A percentile compares a stretch with the other conserved stretches of the same genome.
Conservation (phyloP, 2,113 vertebrate genomes). For the Canis aureus region DNA sequence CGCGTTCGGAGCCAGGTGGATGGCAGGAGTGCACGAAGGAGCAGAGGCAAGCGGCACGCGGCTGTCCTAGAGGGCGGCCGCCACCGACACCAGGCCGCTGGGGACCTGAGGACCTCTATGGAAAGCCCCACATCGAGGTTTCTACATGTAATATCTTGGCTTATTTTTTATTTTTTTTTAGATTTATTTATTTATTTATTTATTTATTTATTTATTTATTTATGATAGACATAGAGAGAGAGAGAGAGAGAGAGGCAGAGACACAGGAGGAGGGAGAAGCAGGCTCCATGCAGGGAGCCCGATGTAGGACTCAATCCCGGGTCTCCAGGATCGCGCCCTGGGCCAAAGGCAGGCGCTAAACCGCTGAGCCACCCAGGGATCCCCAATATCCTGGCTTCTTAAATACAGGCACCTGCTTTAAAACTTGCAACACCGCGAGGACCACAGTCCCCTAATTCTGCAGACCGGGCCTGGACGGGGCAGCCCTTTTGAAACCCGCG, state of each 20-base stretch:
- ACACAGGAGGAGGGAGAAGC: too few species aligned
- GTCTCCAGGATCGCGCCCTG: too few species aligned
- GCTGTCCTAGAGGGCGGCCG: neutral
- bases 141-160: neutral
- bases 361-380: too few species aligned
- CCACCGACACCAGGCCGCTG: neutral
- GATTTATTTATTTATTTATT: too few species aligned
- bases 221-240: too few species aligned
- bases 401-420: neutral
- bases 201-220: too few species aligned
- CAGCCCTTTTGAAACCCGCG: neutral
- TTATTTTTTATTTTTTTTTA: too few species aligned
- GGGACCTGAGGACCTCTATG: neutral
- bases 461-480: neutral
- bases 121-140: neutral
- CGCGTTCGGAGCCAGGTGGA: neutral
- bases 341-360: too few species aligned
- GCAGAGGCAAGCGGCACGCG: fast-evolving
- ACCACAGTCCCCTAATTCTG: fast-evolving
- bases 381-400: neutral
- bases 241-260: too few species aligned
- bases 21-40: fast-evolving
- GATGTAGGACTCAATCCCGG: too few species aligned
- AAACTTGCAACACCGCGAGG: neutral
- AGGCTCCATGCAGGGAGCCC: too few species aligned